Base-by-base conservation (phyloP, 2,797 vertebrate species). In the Falco novaeseelandiae region DNA sequence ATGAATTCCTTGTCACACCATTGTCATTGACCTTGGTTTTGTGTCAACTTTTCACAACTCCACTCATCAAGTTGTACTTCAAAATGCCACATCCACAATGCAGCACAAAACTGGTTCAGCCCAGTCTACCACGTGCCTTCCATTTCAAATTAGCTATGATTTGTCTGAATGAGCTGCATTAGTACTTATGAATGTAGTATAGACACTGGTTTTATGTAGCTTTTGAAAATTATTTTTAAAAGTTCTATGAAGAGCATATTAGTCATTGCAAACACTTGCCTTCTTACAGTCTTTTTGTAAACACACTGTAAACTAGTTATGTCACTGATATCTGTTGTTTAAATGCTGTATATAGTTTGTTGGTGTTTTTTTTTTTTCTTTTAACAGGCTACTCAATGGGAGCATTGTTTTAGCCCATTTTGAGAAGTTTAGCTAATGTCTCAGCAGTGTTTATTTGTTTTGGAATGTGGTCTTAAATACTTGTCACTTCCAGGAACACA, bases 391-490 rank as follows among this genome's bases (percentile, higher is more conserved):
- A 25, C 40, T 69, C 27, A 72, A 44, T 63, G 55, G 83, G 6
- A 25, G 6, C 34, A n/a, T 12, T 69, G 65, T 36, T 94, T 80
- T 71, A 90, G n/a, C 8, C 52, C 29, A 3, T 69, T 73, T 90
- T 95, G 57, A 74, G 72, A 61, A 94, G 44, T 17, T 82, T 91
- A 95, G 14, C 85, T 25, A 38, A 71, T 44, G 17, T 84, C 84
- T 81, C 79, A 77, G 18, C 59, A 80, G 18, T 79, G 70, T 32
- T 93, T 89, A 89, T 94, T 87, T 52, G 19, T 83, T 96, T 90
- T 72, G 46, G 42, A 62, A 71, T 87, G 40, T 44, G 16, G 5
- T 88, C 87, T 83, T 87, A 62, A 63, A 65, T 72, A 54, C 10
- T 80, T 87, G 58, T 81, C 34, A 14, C 38, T 95, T 73, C 44